A percentile compares a stretch with the other conserved stretches of the same genome.
phyloP scores from a whole-genome alignment of 2,113 vertebrate species.

The Microcebus ravelobensis region DNA sequence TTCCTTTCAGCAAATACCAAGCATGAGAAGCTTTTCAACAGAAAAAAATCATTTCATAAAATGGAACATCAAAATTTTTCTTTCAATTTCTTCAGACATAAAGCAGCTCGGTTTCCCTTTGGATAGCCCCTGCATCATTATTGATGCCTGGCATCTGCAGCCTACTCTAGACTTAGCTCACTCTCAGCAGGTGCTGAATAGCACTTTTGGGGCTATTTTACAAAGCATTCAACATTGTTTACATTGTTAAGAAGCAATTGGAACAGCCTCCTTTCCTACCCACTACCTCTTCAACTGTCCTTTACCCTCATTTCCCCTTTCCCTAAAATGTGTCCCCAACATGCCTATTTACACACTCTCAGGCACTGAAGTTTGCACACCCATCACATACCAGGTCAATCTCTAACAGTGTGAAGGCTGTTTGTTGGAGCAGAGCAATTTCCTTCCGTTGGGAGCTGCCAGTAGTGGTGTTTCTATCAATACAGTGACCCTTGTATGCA shows the following conservation, averaged over 20 bases:
- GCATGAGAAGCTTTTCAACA: slow-evolving; percentile 44
- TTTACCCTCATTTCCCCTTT: neutral
- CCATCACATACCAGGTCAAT: slow-evolving; percentile 82
- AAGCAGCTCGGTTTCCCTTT: slow-evolving; percentile 7
- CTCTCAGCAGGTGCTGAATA: slow-evolving; percentile 49
- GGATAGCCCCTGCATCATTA: neutral
- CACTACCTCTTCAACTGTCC: slow-evolving; percentile 5
- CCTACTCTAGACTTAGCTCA: slow-evolving; percentile 47
- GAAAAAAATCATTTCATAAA: slow-evolving; percentile 48
- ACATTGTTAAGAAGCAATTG: slow-evolving; percentile 43
- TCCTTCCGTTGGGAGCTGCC: slow-evolving; percentile 74
- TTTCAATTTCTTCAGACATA: neutral
- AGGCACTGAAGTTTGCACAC: slow-evolving; percentile 83
- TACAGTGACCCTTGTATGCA: slow-evolving; percentile 56
- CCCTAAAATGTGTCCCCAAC: slow-evolving; percentile 72
- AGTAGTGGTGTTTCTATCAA: slow-evolving; percentile 60
- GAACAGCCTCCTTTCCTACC: slow-evolving; percentile 30
- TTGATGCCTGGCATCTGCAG: neutral
- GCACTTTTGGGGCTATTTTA: slow-evolving; percentile 20
- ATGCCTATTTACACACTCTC: slow-evolving; percentile 85
- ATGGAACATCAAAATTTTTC: neutral
- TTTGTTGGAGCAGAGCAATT: slow-evolving; percentile 84
- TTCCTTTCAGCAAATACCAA: slow-evolving; percentile 41
- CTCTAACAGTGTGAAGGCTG: slow-evolving; percentile 81
- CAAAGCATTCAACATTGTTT: slow-evolving; percentile 39